Conservation (phyloP, 2,113 vertebrate genomes). For the Polyodon spathula region DNA sequence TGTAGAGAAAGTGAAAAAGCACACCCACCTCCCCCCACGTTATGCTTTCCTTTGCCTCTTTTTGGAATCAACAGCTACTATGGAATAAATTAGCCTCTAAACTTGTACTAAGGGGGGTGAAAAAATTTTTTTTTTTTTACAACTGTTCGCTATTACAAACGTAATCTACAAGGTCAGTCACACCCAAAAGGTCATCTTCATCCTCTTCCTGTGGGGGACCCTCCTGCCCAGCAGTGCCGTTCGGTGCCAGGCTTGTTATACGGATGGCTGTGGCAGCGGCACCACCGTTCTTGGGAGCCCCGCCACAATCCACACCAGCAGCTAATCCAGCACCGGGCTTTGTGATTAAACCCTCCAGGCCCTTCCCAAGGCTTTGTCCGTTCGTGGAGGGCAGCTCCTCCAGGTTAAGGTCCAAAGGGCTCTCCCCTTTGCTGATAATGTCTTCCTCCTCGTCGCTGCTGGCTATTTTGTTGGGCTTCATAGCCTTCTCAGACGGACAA, state of each 20-base stretch:
- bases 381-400: conserved; percentile 75
- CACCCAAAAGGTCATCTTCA: conserved; percentile 92
- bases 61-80: conserved; percentile 49
- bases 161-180: conserved; percentile 91
- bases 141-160: conserved; percentile 92
- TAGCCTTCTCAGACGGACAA: conserved; percentile 38
- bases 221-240: conserved; percentile 69
- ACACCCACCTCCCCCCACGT: neutral
- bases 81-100: conserved; percentile 72
- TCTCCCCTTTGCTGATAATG: conserved; percentile 64
- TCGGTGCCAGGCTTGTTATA: conserved; percentile 57
- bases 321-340: conserved; percentile 37
- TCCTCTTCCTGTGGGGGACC: conserved; percentile 73
- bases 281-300: conserved; percentile 67
- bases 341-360: conserved; percentile 66
- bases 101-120: conserved; percentile 34
- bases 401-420: conserved; percentile 70
- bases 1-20: conserved; percentile 1
- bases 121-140: conserved; percentile 61
- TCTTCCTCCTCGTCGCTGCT: conserved; percentile 73
- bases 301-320: neutral
- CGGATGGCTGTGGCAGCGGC: conserved; percentile 34
- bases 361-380: conserved; percentile 79
- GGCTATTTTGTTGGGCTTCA: conserved; percentile 64
- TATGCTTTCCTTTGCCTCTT: too few species aligned